Evolutionary conservation across 2,888 invertebrate genomes (phyloP).

Genomic region (Agonopterix arenella): DNA sequence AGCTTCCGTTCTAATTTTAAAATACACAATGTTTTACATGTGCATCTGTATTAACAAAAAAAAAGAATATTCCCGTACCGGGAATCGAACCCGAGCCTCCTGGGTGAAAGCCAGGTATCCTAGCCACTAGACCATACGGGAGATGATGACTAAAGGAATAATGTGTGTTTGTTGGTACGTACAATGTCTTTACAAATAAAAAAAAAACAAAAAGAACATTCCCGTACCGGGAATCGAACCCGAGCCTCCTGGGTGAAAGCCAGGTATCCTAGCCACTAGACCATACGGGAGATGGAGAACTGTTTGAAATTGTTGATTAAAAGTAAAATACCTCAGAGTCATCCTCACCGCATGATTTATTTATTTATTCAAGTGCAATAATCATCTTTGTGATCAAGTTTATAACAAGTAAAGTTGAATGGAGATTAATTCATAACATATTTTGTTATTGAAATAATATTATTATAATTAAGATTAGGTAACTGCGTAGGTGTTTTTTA

Average conservation of each 20-base stretch:
- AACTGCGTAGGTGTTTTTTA: too few relatives aligned
- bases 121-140: constrained; percentile 81
- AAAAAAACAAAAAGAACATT: constrained; percentile 24
- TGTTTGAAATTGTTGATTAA: not conserved
- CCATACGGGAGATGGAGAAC: constrained; percentile 60
- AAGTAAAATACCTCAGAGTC: not conserved
- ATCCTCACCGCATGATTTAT: too few relatives aligned
- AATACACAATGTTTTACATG: too few relatives aligned
- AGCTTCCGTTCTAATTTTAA: too few relatives aligned
- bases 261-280: constrained; percentile 83
- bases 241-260: constrained; percentile 84
- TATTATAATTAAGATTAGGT: too few relatives aligned
- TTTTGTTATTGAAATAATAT: too few relatives aligned
- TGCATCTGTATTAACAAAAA: not conserved
- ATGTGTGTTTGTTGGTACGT: too few relatives aligned
- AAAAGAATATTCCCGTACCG: constrained; percentile 73
- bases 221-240: constrained; percentile 84
- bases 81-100: constrained; percentile 85
- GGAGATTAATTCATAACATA: too few relatives aligned
- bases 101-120: constrained; percentile 83
- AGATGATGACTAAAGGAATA: constrained; percentile 8
- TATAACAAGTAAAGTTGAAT: too few relatives aligned
- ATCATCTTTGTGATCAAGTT: too few relatives aligned
- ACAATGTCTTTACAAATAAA: not conserved
- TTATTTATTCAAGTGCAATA: too few relatives aligned